Evolutionary conservation across 2,888 invertebrate species (phyloP), one percentile per base, ranked within the genome.

Genomic region (Caenorhabditis panamensis): DNA sequence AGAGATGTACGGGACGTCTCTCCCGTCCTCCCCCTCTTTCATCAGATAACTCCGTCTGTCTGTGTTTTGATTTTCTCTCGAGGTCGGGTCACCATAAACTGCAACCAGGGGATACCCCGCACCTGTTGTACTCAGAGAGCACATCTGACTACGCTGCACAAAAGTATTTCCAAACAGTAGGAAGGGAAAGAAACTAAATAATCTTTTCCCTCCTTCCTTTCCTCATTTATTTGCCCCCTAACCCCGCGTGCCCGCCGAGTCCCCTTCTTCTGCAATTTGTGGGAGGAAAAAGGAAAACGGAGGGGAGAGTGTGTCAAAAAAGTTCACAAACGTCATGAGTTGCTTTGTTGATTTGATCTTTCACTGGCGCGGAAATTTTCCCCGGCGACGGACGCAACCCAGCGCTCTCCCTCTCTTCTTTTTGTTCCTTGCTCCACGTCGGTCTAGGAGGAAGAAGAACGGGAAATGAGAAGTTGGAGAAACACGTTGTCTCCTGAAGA

Each of bases 251-350:
- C 71, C 71, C 62, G 54, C 62, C 54, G 41, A 62, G 37, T 64
- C 49, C 47, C 44, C 26, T 22, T 49, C 49, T 64, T 73, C 49
- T 49, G 36, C 56, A 58, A 36, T 64, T 73, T 63, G 56, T 54
- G 62, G 37, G 68, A 41, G 58, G 53, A n/a, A 16, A 9, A 9
- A 24, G 24, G 51, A 51, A 11, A 5, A 24, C 8, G 28, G n/a
- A 28, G n/a, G 26, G n/a, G 28, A 54, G 28, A 20, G 72, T 66
- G 75, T 75, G 75, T 75, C 75, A 75, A 64, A 66, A 72, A 66
- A 75, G 75, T 75, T 75, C 75, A 75, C 66, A 75, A 66, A 75
- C 75, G 75, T 75, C 75, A 75, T 75, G 61, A 75, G 75, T 66
- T 75, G 58, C 73, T 61, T 66, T 75, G 75, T 75, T 75, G 75